phyloP scores from a whole-genome alignment of 2,797 vertebrate genomes.

The Tamandua tetradactyla region DNA sequence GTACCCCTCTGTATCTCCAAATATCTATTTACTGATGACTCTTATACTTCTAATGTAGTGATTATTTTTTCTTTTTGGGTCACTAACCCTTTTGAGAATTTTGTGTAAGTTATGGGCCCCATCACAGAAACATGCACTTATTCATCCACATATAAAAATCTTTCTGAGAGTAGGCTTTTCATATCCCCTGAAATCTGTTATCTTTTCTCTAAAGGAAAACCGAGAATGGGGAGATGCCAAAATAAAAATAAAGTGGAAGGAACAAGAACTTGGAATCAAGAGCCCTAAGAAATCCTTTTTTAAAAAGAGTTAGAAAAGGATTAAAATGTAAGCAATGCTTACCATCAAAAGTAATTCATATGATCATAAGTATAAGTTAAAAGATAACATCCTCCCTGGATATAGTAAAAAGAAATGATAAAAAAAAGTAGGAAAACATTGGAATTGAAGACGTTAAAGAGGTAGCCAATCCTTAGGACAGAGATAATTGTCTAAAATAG shows the following conservation, averaged over 20 bases:
- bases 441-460: background rate
- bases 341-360: background rate
- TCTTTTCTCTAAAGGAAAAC: background rate
- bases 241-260: slow-evolving; percentile 21
- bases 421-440: slow-evolving; percentile 32
- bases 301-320: background rate
- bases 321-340: background rate
- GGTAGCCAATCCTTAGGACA: background rate
- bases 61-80: background rate
- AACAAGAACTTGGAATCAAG: slow-evolving; percentile 22
- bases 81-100: background rate
- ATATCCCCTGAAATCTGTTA: background rate
- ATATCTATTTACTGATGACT: background rate
- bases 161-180: background rate
- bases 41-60: background rate
- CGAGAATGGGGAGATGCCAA: background rate
- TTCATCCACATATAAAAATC: background rate
- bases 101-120: background rate
- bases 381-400: background rate
- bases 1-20: background rate
- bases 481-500: slow-evolving; percentile 9
- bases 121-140: background rate
- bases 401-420: slow-evolving; percentile 38
- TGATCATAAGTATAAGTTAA: slow-evolving; percentile 41
- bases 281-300: background rate